Percentiles rank a stretch among this genome's conserved stretches.
These are phyloP conservation scores for Coreius guichenoti DNA, from an alignment of 2,797 vertebrate species.

Conservation along the genomic window DNA sequence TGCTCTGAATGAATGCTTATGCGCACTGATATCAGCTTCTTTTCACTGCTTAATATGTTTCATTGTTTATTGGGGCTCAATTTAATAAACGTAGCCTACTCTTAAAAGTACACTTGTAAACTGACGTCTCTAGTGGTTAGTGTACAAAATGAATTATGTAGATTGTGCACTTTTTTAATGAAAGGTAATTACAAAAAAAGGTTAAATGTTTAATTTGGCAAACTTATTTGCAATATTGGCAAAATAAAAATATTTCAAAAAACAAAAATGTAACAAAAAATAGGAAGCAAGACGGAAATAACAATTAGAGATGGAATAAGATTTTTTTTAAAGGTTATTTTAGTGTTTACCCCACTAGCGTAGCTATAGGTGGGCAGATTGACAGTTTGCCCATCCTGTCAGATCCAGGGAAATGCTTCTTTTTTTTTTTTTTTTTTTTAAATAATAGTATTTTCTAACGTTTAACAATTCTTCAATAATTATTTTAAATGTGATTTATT, in stretches of 20 bases:
- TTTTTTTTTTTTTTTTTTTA: no score
- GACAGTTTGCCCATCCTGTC: no score
- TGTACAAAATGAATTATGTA: background rate
- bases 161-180: background rate
- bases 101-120: background rate
- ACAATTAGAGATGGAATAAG: background rate
- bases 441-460: no score
- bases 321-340: background rate
- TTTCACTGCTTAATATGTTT: background rate
- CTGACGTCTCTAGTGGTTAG: background rate
- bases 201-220: background rate
- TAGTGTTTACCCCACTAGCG: background rate
- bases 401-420: no score
- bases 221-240: background rate
- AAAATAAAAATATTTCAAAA: background rate
- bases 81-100: background rate
- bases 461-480: no score
- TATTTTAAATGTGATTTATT: no score
- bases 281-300: background rate
- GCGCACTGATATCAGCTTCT: background rate
- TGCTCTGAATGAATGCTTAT: slow-evolving; percentile 2
- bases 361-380: no score
- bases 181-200: background rate
- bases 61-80: background rate
- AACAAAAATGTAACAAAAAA: background rate